phyloP scores from a whole-genome alignment of 2,797 vertebrate genomes.

The Lepilemur septentrionalis region DNA sequence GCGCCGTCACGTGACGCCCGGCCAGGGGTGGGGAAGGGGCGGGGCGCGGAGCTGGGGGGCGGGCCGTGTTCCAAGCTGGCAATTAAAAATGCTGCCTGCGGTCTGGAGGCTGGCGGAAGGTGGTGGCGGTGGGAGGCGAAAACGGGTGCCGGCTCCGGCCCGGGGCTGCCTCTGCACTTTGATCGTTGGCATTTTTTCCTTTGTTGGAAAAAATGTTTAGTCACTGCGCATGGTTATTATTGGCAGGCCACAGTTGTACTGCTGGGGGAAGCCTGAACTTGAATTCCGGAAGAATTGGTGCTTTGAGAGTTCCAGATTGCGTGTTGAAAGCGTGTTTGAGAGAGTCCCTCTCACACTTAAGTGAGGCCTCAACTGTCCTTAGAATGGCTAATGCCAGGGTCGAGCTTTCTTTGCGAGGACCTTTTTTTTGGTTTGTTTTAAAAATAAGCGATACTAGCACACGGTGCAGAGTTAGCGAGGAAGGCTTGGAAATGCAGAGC shows the following conservation, averaged over 20 bases:
- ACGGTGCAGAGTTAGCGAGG: background rate
- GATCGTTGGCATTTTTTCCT: background rate
- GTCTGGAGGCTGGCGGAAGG: background rate
- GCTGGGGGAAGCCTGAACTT: background rate
- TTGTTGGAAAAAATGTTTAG: background rate
- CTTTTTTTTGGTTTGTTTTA: background rate
- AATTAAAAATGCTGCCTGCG: background rate
- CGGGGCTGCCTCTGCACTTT: background rate
- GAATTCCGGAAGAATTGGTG: background rate
- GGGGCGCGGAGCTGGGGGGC: slow-evolving; percentile 45
- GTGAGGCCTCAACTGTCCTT: background rate
- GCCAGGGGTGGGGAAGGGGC: slow-evolving; percentile 38
- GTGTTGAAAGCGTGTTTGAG: background rate
- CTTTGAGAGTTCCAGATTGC: background rate
- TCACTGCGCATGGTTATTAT: background rate
- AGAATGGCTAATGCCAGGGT: background rate
- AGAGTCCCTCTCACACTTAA: background rate
- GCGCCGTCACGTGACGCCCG: slow-evolving; percentile 79
- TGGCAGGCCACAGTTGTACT: background rate
- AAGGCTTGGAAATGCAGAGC: too few relatives aligned
- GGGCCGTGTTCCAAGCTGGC: background rate
- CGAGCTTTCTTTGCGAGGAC: background rate
- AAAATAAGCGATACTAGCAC: background rate
- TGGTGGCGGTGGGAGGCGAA: background rate
- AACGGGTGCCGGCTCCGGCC: background rate